Base-by-base conservation (phyloP, 2,113 vertebrate genomes). In the Pyrgilauda ruficollis region DNA sequence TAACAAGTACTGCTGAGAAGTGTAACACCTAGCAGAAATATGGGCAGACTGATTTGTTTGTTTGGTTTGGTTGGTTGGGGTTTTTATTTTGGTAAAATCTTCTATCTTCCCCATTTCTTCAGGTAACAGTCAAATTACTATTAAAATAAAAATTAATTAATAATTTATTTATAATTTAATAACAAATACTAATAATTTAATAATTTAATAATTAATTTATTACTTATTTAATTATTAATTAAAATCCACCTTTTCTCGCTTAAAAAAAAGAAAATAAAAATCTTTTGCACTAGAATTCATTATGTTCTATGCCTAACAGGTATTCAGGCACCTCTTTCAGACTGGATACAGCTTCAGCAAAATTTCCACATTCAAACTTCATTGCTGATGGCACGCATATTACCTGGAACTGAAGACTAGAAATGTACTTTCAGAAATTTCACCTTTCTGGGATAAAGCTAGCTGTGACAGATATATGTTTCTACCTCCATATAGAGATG, bases 301-400 rank as follows among this genome's bases (percentile, higher is more conserved):
- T 33, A 24, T 0, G 0, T 84, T 84, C 30, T 53, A 3, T n/a
- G 21, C 31, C 39, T 23, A 52, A 44, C 9, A 52, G 19, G 30
- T 49, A 23, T 93, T 75, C 6, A 37, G 19, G 49, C 64, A 76
- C 26, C 3, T 12, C 20, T 58, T 76, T 46, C 24, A 90, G 43
- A 67, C 16, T 62, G 35, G 24, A n/a, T 49, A 76, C 21, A 69
- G 20, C n/a, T 61, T 91, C 66, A 64, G 49, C 27, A 63, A 74
- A 87, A 47, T 79, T 64, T 84, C 18, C 14, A 69, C 37, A 56
- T 63, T 43, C 15, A 82, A 62, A 30, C 4, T 52, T 64, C 47
- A 62, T 59, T 87, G 31, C 28, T 73, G 39, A 47, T 66, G 47
- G 46, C 47, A 63, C 7, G 10, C 15, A 15, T 33, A 76, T 20